phyloP scores from a whole-genome alignment of 2,888 invertebrate species.

The Drosophila barbarae region DNA sequence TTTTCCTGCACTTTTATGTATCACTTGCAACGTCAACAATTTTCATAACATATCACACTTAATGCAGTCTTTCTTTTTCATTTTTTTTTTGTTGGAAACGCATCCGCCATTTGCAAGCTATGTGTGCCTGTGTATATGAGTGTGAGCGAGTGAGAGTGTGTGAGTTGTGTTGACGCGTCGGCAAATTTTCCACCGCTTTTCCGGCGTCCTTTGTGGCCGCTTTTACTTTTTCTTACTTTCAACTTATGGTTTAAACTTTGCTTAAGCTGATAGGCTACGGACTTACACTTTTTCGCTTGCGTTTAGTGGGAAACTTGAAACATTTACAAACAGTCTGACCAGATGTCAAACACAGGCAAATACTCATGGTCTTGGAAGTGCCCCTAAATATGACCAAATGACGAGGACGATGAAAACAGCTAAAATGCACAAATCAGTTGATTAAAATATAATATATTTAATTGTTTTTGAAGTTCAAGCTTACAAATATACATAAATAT shows the following conservation, averaged over 20 bases:
- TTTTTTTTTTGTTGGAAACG: slow-evolving; percentile 55
- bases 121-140: slow-evolving; percentile 46
- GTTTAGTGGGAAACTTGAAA: slow-evolving; percentile 48
- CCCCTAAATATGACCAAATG: slow-evolving; percentile 1
- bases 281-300: slow-evolving; percentile 60
- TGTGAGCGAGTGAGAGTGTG: slow-evolving; percentile 28
- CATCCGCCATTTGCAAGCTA: slow-evolving; percentile 70
- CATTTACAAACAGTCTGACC: slow-evolving; percentile 52
- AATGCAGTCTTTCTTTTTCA: slow-evolving; percentile 59
- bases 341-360: neutral
- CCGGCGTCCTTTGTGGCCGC: slow-evolving; percentile 49
- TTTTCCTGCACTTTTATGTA: slow-evolving; percentile 40
- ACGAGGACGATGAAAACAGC: neutral
- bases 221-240: slow-evolving; percentile 31
- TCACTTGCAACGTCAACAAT: slow-evolving; percentile 68
- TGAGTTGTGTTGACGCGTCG: slow-evolving; percentile 68
- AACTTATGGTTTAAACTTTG: slow-evolving; percentile 30
- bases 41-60: slow-evolving; percentile 57
- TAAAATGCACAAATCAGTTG: neutral
- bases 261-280: slow-evolving; percentile 27
- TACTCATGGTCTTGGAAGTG: neutral
- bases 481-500: neutral
- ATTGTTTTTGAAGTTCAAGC: neutral
- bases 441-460: neutral
- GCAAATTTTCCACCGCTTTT: slow-evolving; percentile 55